phyloP scores from a whole-genome alignment of 2,113 vertebrate genomes.

The Leiothrix lutea region DNA sequence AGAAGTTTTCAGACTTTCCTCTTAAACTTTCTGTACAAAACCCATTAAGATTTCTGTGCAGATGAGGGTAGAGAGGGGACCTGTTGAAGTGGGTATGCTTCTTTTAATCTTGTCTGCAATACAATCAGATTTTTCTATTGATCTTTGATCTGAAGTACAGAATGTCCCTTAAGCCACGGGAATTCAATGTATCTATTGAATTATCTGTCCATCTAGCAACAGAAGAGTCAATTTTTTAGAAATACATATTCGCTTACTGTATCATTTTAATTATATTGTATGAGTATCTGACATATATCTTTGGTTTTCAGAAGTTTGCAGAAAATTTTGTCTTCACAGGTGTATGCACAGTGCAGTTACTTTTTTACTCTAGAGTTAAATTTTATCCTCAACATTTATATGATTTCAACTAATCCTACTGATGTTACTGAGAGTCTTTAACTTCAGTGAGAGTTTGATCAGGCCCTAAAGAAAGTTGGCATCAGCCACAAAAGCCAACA shows the following conservation, averaged over 20 bases:
- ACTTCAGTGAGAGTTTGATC: not conserved
- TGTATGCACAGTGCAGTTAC: not conserved
- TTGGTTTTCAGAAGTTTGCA: not conserved
- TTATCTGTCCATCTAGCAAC: not conserved
- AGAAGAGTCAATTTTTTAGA: slow-evolving; percentile 6
- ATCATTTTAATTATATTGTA: slow-evolving; percentile 18
- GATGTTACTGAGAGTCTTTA: not conserved
- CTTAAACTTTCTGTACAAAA: not conserved
- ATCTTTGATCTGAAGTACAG: slow-evolving; percentile 42
- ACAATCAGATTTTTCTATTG: slow-evolving; percentile 1
- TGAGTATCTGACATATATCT: not conserved
- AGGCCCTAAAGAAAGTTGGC: not conserved
- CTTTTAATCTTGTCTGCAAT: slow-evolving; percentile 46
- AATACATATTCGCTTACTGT: not conserved
- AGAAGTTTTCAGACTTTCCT: slow-evolving; percentile 7
- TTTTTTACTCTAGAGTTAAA: not conserved
- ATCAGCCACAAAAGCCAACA: not conserved
- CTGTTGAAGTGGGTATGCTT: not conserved
- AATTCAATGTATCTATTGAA: slow-evolving; percentile 26
- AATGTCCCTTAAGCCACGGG: not conserved
- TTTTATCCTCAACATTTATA: not conserved
- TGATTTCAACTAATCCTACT: not conserved
- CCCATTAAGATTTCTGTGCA: not conserved
- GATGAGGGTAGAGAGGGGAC: not conserved
- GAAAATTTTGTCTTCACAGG: not conserved